Conservation (phyloP, 2,888 invertebrate genomes). For the Achlya flavicornis region DNA sequence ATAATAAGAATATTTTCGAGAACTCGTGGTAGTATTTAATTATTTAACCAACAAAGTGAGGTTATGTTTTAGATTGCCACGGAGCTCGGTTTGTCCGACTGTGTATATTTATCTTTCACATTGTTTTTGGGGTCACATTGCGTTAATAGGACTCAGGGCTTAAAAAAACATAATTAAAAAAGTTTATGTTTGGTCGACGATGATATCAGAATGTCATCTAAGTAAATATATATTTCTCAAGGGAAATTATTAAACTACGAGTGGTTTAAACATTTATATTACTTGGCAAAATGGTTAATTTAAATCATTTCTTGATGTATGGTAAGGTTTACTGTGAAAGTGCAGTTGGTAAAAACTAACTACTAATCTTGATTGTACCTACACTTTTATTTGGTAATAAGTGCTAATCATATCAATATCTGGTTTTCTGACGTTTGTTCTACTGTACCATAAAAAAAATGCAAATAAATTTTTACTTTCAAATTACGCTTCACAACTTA, state of each 20-base stretch:
- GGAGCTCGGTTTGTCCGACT: constrained; percentile 1
- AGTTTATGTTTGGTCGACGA: not conserved
- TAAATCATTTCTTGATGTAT: not conserved
- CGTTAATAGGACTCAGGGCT: not conserved
- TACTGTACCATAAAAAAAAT: no score
- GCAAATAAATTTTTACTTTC: no score
- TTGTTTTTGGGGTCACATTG: constrained; percentile 1
- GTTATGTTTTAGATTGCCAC: constrained; percentile 4
- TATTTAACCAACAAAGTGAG: not conserved
- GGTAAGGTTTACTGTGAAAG: no score
- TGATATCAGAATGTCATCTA: not conserved
- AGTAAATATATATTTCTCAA: not conserved
- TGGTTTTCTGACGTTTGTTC: no score
- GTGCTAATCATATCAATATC: no score
- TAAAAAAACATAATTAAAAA: not conserved
- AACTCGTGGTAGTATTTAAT: not conserved
- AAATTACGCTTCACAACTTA: no score
- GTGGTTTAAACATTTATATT: not conserved
- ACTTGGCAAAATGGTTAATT: not conserved
- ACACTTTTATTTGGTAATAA: no score
- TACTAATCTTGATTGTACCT: no score
- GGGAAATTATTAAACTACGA: not conserved
- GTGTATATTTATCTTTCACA: not conserved
- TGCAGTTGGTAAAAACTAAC: no score
- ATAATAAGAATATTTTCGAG: not conserved